Base-by-base conservation (phyloP, 2,113 vertebrate species). In the Collichthys lucidus region DNA sequence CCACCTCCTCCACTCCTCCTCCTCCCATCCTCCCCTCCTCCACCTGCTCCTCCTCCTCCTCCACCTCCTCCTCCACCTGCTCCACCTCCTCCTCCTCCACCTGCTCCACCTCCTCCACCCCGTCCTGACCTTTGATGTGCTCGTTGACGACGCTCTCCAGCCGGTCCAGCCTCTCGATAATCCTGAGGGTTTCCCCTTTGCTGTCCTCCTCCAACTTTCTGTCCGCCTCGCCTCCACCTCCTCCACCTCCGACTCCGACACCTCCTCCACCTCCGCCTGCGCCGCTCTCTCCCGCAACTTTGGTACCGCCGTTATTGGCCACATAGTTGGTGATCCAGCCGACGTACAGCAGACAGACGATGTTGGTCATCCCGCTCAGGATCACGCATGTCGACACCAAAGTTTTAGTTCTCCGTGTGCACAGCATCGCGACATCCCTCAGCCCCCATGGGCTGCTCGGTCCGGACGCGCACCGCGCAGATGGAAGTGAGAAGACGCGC, bases 311-410 rank as follows among this genome's bases (percentile, higher is more conserved):
- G 82, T 96, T 40, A 40, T 40, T 97, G 91, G 97, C 96, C 86
- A 98, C 97, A 86, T 98, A 98, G 94, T 97, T 99, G 92, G 97
- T 98, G 81, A 99, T 97, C 98, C 98, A 99, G 82, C 98, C 98
- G 91, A 98, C 97, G 89, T 99, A 99, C 50, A 99, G 94, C 86
- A 99, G 94, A 84, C 98, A 99, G 75, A 98, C 95, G 90, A 99
- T 96, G 93, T 99, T 99, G 95, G 97, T 98, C 97, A 98, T 97
- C 75, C 98, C 98, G 90, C 98, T 99, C 92, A 99, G 93, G 93
- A 99, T 98, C 92, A 99, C 97, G 89, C 98, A 99, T 79, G 97
- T 98, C 91, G 97, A 98, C 95, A 99, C 97, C 93, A 99, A 97
- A 96, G 98, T 98, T 98, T 98, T 99, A 92, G 97, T 97, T 95